A percentile compares a stretch with the other conserved stretches of the same genome.
These are phyloP conservation scores for Babylonia areolata DNA, from an alignment of 1,140 invertebrate genomes.

Conservation along the genomic window DNA sequence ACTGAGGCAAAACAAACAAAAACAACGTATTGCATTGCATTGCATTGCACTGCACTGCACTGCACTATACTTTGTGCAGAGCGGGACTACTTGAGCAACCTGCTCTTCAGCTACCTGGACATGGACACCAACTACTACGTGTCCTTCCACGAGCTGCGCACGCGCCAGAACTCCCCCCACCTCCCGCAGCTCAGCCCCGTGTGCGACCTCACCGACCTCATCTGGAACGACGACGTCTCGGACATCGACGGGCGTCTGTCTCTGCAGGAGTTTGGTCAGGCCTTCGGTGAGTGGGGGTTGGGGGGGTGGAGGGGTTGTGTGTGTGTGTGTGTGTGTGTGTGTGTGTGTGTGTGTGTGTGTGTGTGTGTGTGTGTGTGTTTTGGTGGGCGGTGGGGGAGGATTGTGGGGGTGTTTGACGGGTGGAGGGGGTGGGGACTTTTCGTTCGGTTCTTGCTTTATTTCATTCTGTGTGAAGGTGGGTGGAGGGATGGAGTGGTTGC, in stretches of 20 bases:
- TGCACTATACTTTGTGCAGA: conserved; percentile 76
- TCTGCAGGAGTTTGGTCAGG: conserved; percentile 86
- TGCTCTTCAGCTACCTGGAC: conserved; percentile 89
- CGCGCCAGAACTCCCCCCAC: conserved; percentile 82
- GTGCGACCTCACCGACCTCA: conserved; percentile 83
- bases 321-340: neutral
- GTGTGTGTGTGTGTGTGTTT: neutral
- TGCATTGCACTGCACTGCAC: too few species aligned
- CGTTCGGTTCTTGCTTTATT: neutral
- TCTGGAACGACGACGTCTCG: conserved; percentile 83
- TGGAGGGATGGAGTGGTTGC: neutral
- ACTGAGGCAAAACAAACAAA: too few species aligned
- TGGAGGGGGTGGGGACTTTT: too few species aligned
- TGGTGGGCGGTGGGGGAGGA: neutral
- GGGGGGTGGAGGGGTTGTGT: neutral
- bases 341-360: neutral
- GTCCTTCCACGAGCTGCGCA: conserved; percentile 81
- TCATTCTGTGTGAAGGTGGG: neutral
- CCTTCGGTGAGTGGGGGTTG: conserved; percentile 81
- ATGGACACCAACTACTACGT: conserved; percentile 84
- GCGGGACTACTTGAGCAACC: conserved; percentile 85
- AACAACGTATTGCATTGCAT: too few species aligned
- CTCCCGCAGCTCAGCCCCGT: conserved; percentile 80
- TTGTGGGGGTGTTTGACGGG: too few species aligned
- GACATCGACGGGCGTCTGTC: conserved; percentile 82